Conservation (phyloP, 2,797 vertebrate species). For the Brachyalestes nurse region DNA sequence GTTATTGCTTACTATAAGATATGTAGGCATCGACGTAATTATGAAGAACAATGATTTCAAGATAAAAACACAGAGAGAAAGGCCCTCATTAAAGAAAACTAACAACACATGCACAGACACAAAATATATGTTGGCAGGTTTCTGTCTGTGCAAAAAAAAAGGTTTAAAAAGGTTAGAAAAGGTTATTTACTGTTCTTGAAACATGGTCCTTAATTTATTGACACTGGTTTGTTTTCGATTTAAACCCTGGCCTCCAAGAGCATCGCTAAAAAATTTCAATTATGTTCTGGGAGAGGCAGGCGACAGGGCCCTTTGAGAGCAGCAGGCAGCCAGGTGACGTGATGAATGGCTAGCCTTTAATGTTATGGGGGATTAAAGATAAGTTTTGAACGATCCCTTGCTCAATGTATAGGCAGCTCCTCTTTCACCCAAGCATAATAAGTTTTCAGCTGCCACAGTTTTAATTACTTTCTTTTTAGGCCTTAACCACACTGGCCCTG, state of each 20-base stretch:
- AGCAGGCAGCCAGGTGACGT: conserved; percentile 78
- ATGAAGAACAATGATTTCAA: background rate
- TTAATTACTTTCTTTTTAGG: conserved; percentile 92
- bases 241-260: conserved; percentile 66
- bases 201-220: conserved; percentile 72
- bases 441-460: conserved; percentile 84
- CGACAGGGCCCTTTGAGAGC: conserved; percentile 74
- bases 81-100: background rate
- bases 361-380: conserved; percentile 84
- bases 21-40: background rate
- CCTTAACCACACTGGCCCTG: conserved; percentile 86
- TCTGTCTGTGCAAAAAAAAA: background rate
- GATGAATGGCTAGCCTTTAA: conserved; percentile 82
- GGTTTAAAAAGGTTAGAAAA: background rate
- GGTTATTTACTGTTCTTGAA: conserved; percentile 68
- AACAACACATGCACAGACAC: conserved; percentile 13
- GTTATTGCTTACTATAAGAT: conserved; percentile 5
- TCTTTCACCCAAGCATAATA: conserved; percentile 81
- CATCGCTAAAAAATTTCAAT: conserved; percentile 71
- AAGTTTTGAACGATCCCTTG: conserved; percentile 79
- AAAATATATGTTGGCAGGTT: background rate
- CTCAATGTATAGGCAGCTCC: conserved; percentile 77
- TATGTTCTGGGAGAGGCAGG: conserved; percentile 71
- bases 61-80: background rate
- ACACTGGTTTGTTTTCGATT: conserved; percentile 73